These are phyloP conservation scores for Acanthurus lineatus DNA, from an alignment of 2,797 vertebrate genomes.

Conservation along the genomic window DNA sequence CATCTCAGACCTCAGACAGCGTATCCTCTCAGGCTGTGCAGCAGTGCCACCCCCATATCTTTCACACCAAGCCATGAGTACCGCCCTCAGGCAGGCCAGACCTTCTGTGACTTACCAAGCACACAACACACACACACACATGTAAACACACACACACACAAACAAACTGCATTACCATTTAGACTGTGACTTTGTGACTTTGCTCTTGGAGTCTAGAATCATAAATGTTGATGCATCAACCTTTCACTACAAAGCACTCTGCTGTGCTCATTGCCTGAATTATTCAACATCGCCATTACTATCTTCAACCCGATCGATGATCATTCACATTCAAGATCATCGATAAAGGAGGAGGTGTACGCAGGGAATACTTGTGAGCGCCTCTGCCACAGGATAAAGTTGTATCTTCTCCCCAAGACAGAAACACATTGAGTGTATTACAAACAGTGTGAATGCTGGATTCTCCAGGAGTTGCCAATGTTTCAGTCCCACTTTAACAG, in stretches of 20 bases:
- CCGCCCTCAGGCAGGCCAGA: constrained; percentile 70
- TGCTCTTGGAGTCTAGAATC: constrained; percentile 43
- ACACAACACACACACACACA: constrained; percentile 35
- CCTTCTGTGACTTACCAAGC: constrained; percentile 67
- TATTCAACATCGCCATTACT: constrained; percentile 53
- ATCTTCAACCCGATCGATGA: constrained; percentile 52
- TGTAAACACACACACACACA: constrained; percentile 32
- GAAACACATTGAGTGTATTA: constrained; percentile 21
- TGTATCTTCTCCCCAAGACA: constrained; percentile 14
- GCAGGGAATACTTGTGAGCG: constrained; percentile 11
- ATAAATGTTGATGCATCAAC: constrained; percentile 60
- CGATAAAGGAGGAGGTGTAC: constrained; percentile 24
- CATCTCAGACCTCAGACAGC: constrained; percentile 69
- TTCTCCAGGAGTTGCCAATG: constrained; percentile 5
- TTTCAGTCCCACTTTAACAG: constrained; percentile 5
- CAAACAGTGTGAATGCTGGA: not conserved
- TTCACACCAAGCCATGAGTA: constrained; percentile 64
- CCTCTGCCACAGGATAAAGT: constrained; percentile 22
- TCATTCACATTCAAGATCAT: constrained; percentile 48
- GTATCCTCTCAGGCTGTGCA: constrained; percentile 66
- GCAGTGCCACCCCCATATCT: constrained; percentile 75
- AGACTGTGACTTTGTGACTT: constrained; percentile 48
- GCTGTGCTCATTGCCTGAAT: constrained; percentile 55
- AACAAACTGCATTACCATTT: constrained; percentile 53
- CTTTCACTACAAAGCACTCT: constrained; percentile 39